A percentile compares a stretch with the other conserved stretches of the same genome.
Evolutionary conservation across 2,113 vertebrate genomes (phyloP).

Genomic region (Ceuthmochares aereus): DNA sequence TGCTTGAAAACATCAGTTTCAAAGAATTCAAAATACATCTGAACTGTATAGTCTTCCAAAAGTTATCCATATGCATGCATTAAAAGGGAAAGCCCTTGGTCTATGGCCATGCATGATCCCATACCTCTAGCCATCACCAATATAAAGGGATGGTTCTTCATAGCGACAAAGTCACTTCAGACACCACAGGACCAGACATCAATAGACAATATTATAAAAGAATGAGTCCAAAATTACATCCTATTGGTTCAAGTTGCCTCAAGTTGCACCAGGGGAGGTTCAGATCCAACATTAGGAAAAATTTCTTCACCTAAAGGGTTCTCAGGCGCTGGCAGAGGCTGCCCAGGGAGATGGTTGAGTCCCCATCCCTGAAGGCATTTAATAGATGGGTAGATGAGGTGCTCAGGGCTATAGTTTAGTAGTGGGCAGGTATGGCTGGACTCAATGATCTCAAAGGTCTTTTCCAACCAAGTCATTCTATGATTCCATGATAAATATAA

Average conservation of each 20-base stretch:
- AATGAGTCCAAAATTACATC: neutral
- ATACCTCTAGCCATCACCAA: neutral
- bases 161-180: neutral
- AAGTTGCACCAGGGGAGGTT: too few relatives aligned
- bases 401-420: too few relatives aligned
- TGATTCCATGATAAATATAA: neutral
- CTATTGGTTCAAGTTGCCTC: neutral
- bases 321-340: too few relatives aligned
- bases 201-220: neutral
- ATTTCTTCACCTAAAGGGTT: too few relatives aligned
- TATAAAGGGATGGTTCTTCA: neutral
- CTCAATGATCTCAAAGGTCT: too few relatives aligned
- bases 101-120: neutral
- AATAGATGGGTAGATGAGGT: too few relatives aligned
- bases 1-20: neutral
- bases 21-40: neutral
- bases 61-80: neutral
- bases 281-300: too few relatives aligned
- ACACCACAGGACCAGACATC: fast-evolving
- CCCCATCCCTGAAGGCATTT: too few relatives aligned
- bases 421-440: too few relatives aligned
- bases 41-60: neutral
- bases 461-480: too few relatives aligned
- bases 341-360: too few relatives aligned
- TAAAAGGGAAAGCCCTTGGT: neutral